Evolutionary conservation across 2,888 invertebrate species (phyloP), one percentile per base, ranked within the genome.

Genomic region (Clepsis dumicolana): DNA sequence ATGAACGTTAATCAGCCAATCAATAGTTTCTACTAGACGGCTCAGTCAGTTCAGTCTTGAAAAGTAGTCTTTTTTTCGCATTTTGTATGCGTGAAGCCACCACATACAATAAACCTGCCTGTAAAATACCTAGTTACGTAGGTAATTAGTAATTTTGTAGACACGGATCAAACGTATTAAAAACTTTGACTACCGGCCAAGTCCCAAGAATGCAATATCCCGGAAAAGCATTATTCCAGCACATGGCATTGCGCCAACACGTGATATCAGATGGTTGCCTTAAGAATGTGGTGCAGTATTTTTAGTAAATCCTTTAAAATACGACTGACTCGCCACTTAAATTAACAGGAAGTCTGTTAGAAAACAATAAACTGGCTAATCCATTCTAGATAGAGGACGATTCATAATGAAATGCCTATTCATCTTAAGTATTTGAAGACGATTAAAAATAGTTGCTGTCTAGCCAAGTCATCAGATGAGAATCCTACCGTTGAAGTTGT

Each of bases 181-280:
- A 68, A 59, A 16, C 32, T 63, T n/a, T 59, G 68, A 64, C 52
- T 18, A 59, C n/a, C 35, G 3, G 57, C 64, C 68, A 68, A 64
- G 24, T 59, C 41, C 24, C 29, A 16, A 68, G 57, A 64, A 38
- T 59, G 35, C 44, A 67, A 64, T 63, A 67, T 68, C 41, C 64
- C 68, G 64, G 68, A 68, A 68, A 66, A 56, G 64, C 59, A 32
- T 64, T 68, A 57, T 64, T 68, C 68, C 68, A 59, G 68, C 52
- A 48, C 66, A 27, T 68, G 68, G 68, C 68, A 16, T 1, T 14
- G 29, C 44, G 68, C 68, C 68, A 68, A 41, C 59, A 16, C n/a
- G 32, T 35, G 38, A 41, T 41, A 64, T 68, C 68, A 68, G 63
- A 68, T 53, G 68, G 59, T 68, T 68, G 38, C 59, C 64, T 64